Evolutionary conservation across 1,140 invertebrate species (phyloP).

Genomic region (Helicoverpa zea): DNA sequence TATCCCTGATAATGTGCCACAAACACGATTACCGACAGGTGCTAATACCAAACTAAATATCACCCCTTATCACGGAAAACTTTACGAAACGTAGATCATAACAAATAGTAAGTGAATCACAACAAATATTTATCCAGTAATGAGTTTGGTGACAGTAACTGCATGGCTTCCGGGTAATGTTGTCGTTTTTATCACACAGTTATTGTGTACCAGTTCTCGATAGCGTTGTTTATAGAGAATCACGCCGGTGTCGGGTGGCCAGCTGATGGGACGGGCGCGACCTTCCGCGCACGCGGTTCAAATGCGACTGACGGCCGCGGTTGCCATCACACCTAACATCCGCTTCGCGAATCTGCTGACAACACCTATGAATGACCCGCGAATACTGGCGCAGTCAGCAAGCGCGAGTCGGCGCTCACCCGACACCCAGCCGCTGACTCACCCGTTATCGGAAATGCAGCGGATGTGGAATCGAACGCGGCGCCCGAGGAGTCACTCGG

Average conservation of each 20-base stretch:
- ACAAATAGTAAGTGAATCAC: constrained; percentile 55
- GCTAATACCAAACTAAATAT: constrained; percentile 60
- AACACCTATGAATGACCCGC: constrained; percentile 63
- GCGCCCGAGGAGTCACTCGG: constrained; percentile 64
- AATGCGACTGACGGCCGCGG: constrained; percentile 61
- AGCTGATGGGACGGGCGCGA: constrained; percentile 53
- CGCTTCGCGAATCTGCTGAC: constrained; percentile 70
- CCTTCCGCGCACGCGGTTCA: constrained; percentile 63
- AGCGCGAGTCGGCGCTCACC: constrained; percentile 38
- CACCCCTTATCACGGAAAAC: constrained; percentile 51
- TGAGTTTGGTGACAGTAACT: constrained; percentile 42
- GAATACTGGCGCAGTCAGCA: constrained; percentile 59
- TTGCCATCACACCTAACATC: constrained; percentile 58
- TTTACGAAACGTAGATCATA: constrained; percentile 41
- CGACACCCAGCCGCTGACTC: constrained; percentile 67
- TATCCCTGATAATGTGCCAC: constrained; percentile 46
- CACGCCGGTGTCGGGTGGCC: constrained; percentile 57
- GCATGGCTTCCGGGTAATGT: constrained; percentile 63
- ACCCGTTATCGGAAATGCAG: constrained; percentile 77
- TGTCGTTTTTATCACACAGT: constrained; percentile 64
- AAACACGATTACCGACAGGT: constrained; percentile 67
- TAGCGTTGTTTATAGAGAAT: constrained; percentile 61
- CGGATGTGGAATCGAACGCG: constrained; percentile 75
- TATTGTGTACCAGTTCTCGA: constrained; percentile 55
- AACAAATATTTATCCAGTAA: constrained; percentile 56